Base-by-base conservation (phyloP, 2,797 vertebrate genomes). In the Siniperca obscura region DNA sequence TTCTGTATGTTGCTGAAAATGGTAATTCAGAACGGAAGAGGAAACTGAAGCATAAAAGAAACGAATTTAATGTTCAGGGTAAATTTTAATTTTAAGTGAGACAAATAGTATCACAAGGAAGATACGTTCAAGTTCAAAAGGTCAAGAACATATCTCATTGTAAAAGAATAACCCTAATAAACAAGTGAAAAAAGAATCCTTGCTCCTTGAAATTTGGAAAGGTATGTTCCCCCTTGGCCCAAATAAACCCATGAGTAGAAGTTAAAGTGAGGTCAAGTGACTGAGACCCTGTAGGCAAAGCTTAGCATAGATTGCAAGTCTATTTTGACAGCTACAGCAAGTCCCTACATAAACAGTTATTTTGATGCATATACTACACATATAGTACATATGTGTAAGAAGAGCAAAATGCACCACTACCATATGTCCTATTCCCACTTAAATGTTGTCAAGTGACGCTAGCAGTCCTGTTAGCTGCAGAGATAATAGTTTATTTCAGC, bases 261-360 rank as follows among this genome's bases (percentile, higher is more conserved):
- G 38, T 17, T 40, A 21, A 38, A 78, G 57, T 9, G 12, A 61
- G 11, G 56, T 59, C 46, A 62, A 53, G 46, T 55, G 36, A 64
- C 34, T 50, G 46, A 78, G 44, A n/a, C 27, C 14, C 30, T 70
- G 13, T 21, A 27, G 7, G n/a, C 25, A 67, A 65, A 48, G 40
- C 40, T 40, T 64, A 27, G 40, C 7, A 52, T 30, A 10, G 16
- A 30, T 22, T 22, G 13, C 10, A 12, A 17, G 48, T 70, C 2
- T n/a, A 25, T 75, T 76, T 14, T 73, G 66, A 65, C 67, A 73
- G 40, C 40, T 42, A n/a, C n/a, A n/a, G n/a, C n/a, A 13, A 42
- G 40, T 42, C 40, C 40, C 40, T 42, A 50, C 3, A 34, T 22
- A 70, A 62, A 40, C 21, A 60, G 14, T 25, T 10, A 36, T 61